Base-by-base conservation (phyloP, 2,797 vertebrate genomes). In the Hozukius guyotensis region DNA sequence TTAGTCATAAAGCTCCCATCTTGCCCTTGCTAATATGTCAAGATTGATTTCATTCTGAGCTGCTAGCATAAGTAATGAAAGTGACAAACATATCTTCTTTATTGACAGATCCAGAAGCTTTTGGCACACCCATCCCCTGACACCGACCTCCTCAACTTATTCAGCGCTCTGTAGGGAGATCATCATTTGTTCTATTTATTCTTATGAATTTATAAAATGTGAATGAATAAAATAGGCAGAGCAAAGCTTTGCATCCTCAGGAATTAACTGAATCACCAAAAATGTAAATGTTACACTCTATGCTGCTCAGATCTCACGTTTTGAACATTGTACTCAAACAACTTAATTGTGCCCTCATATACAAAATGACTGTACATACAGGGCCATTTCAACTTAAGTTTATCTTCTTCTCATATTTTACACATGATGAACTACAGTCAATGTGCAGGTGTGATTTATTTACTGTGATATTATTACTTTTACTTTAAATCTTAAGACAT, bases 71-170 rank as follows among this genome's bases (percentile, higher is more conserved):
- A 77, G 12, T 49, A 55, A 22, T 68, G 8, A 55, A 62, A 61
- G 29, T 57, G n/a, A 70, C 56, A 66, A 29, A 9, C 7, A 20
- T 22, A 11, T 75, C 1, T 81, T 75, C 14, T 84, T 52, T 71
- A 20, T 80, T 64, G 29, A 75, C 86, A 96, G 92, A 93, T 96
- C 88, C 95, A 96, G 92, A 95, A 92, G 91, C 93, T 96, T 13
- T 3, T 96, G 90, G 62, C 84, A 24, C 94, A 96, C 59, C 95
- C 95, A 0, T 96, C 95, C 31, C 95, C 95, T 12, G 96, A 96
- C 89, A 96, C 95, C 1, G 94, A 92, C 85, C 94, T 96, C 65
- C 91, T 96, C 3, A 66, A 91, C 86, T 94, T 96, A 90, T 95
- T 94, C 92, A 94, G 95, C 24, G 87, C 92, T 32, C 85, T 95